Base-by-base conservation (phyloP, 2,888 invertebrate species). In the Cyclophora albipunctata region DNA sequence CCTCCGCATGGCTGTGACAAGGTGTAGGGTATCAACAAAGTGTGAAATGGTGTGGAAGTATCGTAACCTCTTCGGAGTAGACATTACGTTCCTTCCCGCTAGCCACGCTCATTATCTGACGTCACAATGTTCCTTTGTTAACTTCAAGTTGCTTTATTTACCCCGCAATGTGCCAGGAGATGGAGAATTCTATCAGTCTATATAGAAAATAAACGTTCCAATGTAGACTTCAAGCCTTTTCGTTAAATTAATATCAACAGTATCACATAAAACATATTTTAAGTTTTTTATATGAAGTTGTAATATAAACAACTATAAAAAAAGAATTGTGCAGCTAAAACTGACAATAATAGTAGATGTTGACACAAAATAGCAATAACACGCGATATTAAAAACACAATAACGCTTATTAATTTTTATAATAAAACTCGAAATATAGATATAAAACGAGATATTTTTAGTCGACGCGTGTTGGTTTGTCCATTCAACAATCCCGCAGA, bases 21-120 rank as follows among this genome's bases (percentile, higher is more conserved):
- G 67, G 70, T 70, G 74, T 76, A 78, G 83, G 81, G 82, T 75
- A 78, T 73, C 82, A 82, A 85, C 85, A 86, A 87, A 77, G 81
- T 71, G 82, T 64, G 73, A 74, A 86, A 86, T 87, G 88, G 84
- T 71, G 66, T 67, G 88, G 87, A 87, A 88, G 78, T 81, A 85
- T 85, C 84, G 78, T 73, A 71, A 78, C 78, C 80, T 78, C 78
- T 75, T 77, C 70, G 69, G 70, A 66, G 66, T 75, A 75, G 76
- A 72, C 80, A 81, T 83, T 82, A 74, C 73, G 80, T 85, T 85
- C 84, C 84, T 84, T 71, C 63, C 78, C 80, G 75, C 79, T 85
- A 73, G 78, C 73, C 72, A 74, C 75, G 78, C 78, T 83, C 84
- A 86, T 86, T 88, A 87, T 85, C 83, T 81, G 73, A 72, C 80